Evolutionary conservation across 2,797 vertebrate genomes (phyloP), one percentile per base, ranked within the genome.

Genomic region (Spinus olivaceus): DNA sequence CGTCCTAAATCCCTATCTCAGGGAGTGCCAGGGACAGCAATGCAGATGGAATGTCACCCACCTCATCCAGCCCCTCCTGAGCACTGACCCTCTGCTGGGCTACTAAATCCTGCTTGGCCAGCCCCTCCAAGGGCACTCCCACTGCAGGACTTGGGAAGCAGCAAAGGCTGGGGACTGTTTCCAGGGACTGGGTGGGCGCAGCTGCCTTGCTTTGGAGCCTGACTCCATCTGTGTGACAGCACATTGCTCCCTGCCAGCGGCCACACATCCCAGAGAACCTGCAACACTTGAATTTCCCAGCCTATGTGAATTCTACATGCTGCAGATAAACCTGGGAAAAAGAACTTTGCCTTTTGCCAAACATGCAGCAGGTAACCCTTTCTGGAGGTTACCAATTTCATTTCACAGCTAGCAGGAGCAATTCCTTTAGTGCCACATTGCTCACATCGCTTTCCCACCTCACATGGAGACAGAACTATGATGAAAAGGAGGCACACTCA

Each of bases 211-310:
- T 59, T 33, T 49, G 70, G 70, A 81, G 39, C 66, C 73, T 47
- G 24, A 23, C 27, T 53, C 30, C 77, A 42, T 42, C 14, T 22
- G 32, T 33, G 28, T 2, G 42, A 13, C 8, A 63, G 51, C 4
- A 16, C 12, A 3, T 1, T 33, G 64, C 63, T 81, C 39, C 47
- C 22, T 14, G 12, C 44, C 72, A 47, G 70, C 0, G 0, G 47
- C 56, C 72, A 80, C 51, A 12, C 23, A 5, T 4, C 24, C 64
- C 76, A 90, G 28, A 37, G 56, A 80, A 35, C 5, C 1, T 35
- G 14, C 32, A 72, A 46, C 13, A 23, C n/a, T 21, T 39, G 16
- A 22, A 84, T 82, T 81, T 51, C 63, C 66, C 50, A 67, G 11
- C 1, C 0, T 10, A 0, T 4, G 23, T 21, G 51, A 67, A 44